phyloP scores from a whole-genome alignment of 2,113 vertebrate genomes.

The Tapirus terrestris region DNA sequence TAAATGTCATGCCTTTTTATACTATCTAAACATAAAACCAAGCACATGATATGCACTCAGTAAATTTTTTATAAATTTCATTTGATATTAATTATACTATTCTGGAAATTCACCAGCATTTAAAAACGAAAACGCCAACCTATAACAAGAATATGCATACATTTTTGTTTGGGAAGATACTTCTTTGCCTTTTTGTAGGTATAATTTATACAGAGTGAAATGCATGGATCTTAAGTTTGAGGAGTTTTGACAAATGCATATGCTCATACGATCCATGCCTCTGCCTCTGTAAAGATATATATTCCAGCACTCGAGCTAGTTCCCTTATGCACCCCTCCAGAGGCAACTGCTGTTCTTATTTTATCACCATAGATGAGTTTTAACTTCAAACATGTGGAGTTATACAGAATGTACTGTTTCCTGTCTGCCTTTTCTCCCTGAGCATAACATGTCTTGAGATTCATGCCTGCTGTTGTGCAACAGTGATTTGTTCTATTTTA shows the following conservation, averaged over 20 bases:
- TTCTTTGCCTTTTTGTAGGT: not conserved
- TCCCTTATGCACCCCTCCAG: not conserved
- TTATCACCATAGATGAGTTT: not conserved
- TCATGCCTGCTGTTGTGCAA: not conserved
- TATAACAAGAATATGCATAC: not conserved
- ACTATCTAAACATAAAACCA: not conserved
- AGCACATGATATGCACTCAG: not conserved
- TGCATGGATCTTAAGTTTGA: not conserved
- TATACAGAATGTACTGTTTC: not conserved
- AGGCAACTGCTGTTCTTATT: constrained; percentile 1
- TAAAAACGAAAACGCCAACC: not conserved
- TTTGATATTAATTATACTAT: not conserved
- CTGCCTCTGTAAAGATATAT: not conserved
- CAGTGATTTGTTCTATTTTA: not conserved
- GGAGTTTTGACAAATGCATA: not conserved
- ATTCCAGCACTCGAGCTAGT: not conserved
- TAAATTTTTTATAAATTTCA: not conserved
- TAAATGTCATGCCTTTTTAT: not conserved
- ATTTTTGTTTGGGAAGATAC: not conserved
- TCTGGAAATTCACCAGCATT: not conserved
- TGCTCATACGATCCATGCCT: not conserved
- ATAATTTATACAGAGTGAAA: constrained; percentile 13
- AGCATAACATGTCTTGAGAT: not conserved
- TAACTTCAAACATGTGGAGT: not conserved
- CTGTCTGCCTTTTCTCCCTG: not conserved